Percentiles rank a stretch among this genome's conserved stretches.
Evolutionary conservation across 1,140 invertebrate species (phyloP).

Genomic region (Eumeta japonica): DNA sequence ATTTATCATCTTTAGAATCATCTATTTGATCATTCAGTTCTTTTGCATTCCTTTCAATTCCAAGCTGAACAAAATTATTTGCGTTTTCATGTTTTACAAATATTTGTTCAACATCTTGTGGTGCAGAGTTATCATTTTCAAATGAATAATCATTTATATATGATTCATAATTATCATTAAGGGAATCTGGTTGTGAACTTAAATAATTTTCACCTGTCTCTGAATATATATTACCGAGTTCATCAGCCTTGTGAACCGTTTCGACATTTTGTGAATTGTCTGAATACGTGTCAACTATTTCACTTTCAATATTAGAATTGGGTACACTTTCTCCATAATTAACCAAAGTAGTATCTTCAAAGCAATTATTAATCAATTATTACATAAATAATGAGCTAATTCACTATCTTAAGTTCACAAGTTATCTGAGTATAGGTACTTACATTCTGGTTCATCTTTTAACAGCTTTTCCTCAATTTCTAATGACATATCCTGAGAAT

Average conservation of each 20-base stretch:
- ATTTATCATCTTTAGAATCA: not conserved
- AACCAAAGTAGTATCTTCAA: constrained; percentile 41
- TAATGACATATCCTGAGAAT: constrained; percentile 50
- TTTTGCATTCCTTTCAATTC: too few relatives aligned
- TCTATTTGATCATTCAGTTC: too few relatives aligned
- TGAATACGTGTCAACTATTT: constrained; percentile 29
- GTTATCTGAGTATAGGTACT: constrained; percentile 11
- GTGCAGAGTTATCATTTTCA: constrained; percentile 18
- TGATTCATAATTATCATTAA: constrained; percentile 39
- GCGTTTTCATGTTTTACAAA: too few relatives aligned
- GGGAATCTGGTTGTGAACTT: constrained; percentile 28
- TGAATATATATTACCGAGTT: constrained; percentile 40
- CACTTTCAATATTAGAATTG: constrained; percentile 25
- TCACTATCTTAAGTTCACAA: too few relatives aligned
- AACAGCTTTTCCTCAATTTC: constrained; percentile 50
- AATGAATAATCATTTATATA: constrained; percentile 43
- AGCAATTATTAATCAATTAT: not conserved
- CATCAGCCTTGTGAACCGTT: constrained; percentile 30
- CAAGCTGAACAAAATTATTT: too few relatives aligned
- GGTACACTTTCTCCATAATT: constrained; percentile 42
- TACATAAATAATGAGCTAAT: not conserved
- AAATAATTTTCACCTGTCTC: constrained; percentile 32
- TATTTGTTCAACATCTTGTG: constrained; percentile 20
- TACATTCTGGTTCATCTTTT: constrained; percentile 52
- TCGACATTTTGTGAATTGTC: constrained; percentile 31